Base-by-base conservation (phyloP, 2,888 invertebrate species). In the Eupithecia insigniata region DNA sequence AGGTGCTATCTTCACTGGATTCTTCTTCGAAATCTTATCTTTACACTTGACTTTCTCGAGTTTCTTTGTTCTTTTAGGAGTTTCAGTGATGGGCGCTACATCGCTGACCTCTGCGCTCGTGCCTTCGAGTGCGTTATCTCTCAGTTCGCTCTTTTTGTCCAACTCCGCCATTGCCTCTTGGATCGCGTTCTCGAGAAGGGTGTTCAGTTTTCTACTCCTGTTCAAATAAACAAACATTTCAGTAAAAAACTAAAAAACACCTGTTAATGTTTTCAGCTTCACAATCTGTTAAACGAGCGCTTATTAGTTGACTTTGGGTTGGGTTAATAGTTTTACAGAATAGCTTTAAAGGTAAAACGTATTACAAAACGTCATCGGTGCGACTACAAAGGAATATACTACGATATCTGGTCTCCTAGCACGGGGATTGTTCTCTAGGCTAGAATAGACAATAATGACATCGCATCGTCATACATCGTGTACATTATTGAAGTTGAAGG, bases 201-300 rank as follows among this genome's bases (percentile, higher is more conserved):
- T 96, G 92, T 98, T 98, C 95, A 98, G 95, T 97, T 98, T 98
- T 95, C 98, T 96, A 95, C 98, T 98, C 96, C 98, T 98, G 95
- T 82, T 69, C 69, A 76, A 80, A 79, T 80, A 81, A 72, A 79
- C 72, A 43, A 74, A 72, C 69, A 75, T 79, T 73, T 79, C 30
- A 74, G 64, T 61, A 34, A 34, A 32, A 0, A 62, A 64, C 22
- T 14, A n/a, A n/a, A n/a, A n/a, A n/a, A n/a, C n/a, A 36, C 43
- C 67, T 79, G 81, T 80, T 79, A 78, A 75, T 73, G 77, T 77
- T 80, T 75, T 75, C 80, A 82, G 82, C 79, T 74, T 46, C 66
- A 43, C 67, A 30, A 72, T 64, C 43, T 66, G 36, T 55, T 71
- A 72, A 71, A 62, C 34, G 66, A 70, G 22, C 67, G 66, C 64